These are phyloP conservation scores for Amblyornis subalaris DNA, from an alignment of 2,113 vertebrate genomes.

Conservation along the genomic window DNA sequence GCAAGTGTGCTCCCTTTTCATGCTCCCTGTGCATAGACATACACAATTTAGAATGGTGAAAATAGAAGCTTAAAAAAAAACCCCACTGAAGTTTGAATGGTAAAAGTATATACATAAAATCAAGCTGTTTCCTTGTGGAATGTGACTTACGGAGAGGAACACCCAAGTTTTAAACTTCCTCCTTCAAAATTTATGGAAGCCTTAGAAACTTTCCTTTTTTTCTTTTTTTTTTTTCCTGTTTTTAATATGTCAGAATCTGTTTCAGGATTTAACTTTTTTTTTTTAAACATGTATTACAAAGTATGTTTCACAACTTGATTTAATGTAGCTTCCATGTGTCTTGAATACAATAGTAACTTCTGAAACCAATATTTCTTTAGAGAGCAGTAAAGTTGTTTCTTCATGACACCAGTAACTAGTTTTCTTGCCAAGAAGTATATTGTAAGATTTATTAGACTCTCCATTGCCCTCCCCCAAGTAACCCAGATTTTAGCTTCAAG, in stretches of 20 bases:
- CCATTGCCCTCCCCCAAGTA: constrained; percentile 66
- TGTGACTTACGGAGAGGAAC: constrained; percentile 61
- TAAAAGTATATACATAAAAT: constrained; percentile 65
- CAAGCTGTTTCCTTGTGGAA: constrained; percentile 66
- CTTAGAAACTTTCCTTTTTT: constrained; percentile 45
- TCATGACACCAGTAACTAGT: constrained; percentile 71
- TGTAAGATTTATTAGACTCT: constrained; percentile 75
- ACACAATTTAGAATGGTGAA: constrained; percentile 8
- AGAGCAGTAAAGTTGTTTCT: constrained; percentile 74
- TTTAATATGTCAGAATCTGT: constrained; percentile 45
- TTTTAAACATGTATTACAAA: constrained; percentile 50
- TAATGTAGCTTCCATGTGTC: constrained; percentile 70
- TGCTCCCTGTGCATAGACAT: neutral
- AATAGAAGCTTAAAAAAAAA: constrained; percentile 42
- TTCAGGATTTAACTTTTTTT: constrained; percentile 56
- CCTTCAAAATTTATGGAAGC: constrained; percentile 67
- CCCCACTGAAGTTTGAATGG: constrained; percentile 44
- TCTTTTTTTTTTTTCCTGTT: neutral
- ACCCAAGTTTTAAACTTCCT: constrained; percentile 76
- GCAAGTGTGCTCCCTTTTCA: neutral
- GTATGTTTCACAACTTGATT: constrained; percentile 72
- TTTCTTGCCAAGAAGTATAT: constrained; percentile 71
- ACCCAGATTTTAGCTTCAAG: constrained; percentile 73
- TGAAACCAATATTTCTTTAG: constrained; percentile 71
- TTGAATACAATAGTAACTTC: constrained; percentile 75